A percentile compares a stretch with the other conserved stretches of the same genome.
These are phyloP conservation scores for Oscheius sp. DNA, from an alignment of 1,140 invertebrate species.

Conservation along the genomic window DNA sequence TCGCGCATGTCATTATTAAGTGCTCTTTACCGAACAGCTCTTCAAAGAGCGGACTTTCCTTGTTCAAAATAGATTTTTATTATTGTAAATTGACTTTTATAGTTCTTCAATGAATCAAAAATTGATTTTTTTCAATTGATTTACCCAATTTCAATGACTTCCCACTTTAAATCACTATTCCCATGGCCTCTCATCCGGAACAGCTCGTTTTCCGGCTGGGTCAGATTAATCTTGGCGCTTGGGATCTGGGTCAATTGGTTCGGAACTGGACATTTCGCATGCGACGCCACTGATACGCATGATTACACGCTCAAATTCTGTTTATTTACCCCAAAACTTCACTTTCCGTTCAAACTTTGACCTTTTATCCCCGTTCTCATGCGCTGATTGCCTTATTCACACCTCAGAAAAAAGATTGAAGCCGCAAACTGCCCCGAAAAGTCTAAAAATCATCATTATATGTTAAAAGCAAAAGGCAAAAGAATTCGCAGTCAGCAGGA, in stretches of 20 bases:
- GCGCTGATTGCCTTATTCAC: too few relatives aligned
- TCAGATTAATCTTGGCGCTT: background rate
- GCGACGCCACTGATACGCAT: conserved; percentile 6
- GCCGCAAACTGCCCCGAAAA: too few relatives aligned
- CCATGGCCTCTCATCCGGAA: background rate
- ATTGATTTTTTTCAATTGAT: background rate
- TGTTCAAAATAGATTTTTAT: too few relatives aligned
- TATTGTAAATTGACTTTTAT: too few relatives aligned
- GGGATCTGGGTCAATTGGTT: conserved; percentile 4
- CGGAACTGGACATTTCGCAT: background rate
- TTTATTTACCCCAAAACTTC: too few relatives aligned
- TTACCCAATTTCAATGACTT: background rate
- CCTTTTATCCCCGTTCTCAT: too few relatives aligned
- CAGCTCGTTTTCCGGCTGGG: background rate
- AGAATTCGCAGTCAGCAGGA: conserved; percentile 40
- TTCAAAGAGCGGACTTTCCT: background rate
- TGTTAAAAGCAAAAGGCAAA: background rate
- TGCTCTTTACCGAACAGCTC: background rate
- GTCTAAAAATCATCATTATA: too few relatives aligned
- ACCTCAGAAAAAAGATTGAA: too few relatives aligned
- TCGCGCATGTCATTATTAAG: too few relatives aligned
- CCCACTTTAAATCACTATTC: background rate
- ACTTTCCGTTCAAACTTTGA: too few relatives aligned
- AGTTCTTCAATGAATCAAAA: too few relatives aligned
- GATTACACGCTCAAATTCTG: background rate